A percentile compares a stretch with the other conserved stretches of the same genome.
Conservation (phyloP, 2,888 invertebrate genomes). For the Phytoseiulus persimilis region DNA sequence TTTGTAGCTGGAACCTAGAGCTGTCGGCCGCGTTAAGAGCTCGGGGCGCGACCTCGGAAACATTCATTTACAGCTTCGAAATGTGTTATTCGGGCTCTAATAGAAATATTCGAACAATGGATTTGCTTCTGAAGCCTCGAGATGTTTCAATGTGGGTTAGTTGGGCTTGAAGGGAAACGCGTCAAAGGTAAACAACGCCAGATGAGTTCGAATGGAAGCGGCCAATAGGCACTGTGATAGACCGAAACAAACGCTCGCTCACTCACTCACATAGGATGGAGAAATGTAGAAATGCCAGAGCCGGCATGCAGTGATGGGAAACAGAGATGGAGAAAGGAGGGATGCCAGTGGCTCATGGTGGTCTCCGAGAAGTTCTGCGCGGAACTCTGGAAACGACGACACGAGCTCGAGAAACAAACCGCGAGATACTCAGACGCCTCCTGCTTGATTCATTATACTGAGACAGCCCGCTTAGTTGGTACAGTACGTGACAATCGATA, state of each 20-base stretch:
- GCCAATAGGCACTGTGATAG: neutral
- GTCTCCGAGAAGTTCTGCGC: neutral
- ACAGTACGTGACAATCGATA: neutral
- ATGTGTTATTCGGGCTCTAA: neutral
- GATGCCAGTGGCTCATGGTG: neutral
- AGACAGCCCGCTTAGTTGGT: too few species aligned
- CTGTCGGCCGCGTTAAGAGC: neutral
- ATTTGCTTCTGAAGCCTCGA: neutral
- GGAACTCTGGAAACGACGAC: neutral
- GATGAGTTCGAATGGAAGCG: neutral
- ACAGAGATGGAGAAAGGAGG: neutral
- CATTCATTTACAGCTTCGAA: neutral
- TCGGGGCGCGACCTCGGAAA: neutral
- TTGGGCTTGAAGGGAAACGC: neutral
- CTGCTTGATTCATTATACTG: too few species aligned
- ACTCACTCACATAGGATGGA: neutral
- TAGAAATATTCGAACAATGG: neutral
- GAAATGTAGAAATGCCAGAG: neutral
- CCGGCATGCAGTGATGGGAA: neutral
- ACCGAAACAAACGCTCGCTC: neutral
- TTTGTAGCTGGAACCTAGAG: neutral
- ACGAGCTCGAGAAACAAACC: neutral
- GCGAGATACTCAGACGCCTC: neutral
- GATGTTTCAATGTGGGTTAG: slow-evolving; percentile 5
- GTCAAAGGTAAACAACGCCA: neutral